Evolutionary conservation across 2,113 vertebrate species (phyloP).

Genomic region (Neogale vison): DNA sequence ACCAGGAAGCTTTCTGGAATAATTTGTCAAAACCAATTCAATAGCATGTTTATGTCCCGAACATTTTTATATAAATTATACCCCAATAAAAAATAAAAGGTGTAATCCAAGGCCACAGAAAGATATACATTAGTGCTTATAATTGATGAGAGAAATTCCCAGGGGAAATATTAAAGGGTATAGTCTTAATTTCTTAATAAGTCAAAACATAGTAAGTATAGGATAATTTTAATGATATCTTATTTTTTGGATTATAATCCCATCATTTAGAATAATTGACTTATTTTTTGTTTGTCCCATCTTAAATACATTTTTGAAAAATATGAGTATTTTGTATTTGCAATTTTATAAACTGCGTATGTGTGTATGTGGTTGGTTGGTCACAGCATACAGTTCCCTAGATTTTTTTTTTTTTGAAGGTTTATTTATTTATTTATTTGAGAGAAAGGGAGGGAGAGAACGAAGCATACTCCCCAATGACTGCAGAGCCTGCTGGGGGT

Average conservation of each 20-base stretch:
- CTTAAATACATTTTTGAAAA: not conserved
- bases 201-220: not conserved
- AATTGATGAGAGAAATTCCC: not conserved
- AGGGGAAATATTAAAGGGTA: not conserved
- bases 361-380: not conserved
- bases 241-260: not conserved
- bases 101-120: not conserved
- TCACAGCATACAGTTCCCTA: not conserved
- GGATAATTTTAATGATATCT: not conserved
- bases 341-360: not conserved
- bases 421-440: not conserved
- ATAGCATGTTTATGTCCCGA: not conserved
- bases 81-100: not conserved
- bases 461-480: not conserved
- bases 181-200: not conserved
- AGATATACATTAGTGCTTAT: not conserved
- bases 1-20: not conserved
- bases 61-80: not conserved
- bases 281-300: not conserved
- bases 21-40: constrained; percentile 3
- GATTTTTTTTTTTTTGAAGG: not conserved
- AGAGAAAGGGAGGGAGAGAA: not conserved
- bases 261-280: not conserved
- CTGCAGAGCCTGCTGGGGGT: not conserved
- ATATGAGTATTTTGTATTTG: not conserved